Evolutionary conservation across 2,113 vertebrate genomes (phyloP).

Genomic region (Probosciger aterrimus): DNA sequence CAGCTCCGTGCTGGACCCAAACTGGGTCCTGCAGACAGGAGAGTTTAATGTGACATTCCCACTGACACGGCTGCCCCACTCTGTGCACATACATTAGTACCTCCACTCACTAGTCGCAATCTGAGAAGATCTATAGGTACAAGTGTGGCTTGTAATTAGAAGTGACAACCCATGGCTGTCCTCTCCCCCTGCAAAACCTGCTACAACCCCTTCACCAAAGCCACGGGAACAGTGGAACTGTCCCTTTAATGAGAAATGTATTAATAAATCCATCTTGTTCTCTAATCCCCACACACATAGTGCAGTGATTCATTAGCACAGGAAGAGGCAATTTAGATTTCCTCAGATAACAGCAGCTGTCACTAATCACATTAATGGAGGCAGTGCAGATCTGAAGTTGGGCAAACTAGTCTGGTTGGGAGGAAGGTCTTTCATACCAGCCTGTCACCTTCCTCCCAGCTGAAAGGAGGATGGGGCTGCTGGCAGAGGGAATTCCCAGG

Average conservation of each 20-base stretch:
- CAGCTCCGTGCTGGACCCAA: neutral
- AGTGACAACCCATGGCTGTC: neutral
- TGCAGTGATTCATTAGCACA: conserved; percentile 75
- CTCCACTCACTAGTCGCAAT: neutral
- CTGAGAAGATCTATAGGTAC: conserved; percentile 11
- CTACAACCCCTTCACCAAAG: neutral
- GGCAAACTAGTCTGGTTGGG: neutral
- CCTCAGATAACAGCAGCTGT: conserved; percentile 76
- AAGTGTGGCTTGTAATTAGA: neutral
- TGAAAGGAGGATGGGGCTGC: neutral
- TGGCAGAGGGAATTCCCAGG: neutral
- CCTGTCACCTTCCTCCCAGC: neutral
- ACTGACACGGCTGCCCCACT: neutral
- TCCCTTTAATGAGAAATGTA: conserved; percentile 72
- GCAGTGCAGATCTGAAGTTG: conserved; percentile 46
- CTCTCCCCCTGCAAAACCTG: neutral
- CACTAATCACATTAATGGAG: conserved; percentile 72
- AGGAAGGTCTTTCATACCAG: neutral
- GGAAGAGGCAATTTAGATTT: conserved; percentile 77
- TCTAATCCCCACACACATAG: conserved; percentile 60
- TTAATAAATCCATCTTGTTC: conserved; percentile 76
- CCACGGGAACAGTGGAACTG: conserved; percentile 16
- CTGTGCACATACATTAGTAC: neutral
- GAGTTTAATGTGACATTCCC: neutral
- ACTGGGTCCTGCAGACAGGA: neutral